Evolutionary conservation across 2,113 vertebrate genomes (phyloP).

Genomic region (Fulica atra): DNA sequence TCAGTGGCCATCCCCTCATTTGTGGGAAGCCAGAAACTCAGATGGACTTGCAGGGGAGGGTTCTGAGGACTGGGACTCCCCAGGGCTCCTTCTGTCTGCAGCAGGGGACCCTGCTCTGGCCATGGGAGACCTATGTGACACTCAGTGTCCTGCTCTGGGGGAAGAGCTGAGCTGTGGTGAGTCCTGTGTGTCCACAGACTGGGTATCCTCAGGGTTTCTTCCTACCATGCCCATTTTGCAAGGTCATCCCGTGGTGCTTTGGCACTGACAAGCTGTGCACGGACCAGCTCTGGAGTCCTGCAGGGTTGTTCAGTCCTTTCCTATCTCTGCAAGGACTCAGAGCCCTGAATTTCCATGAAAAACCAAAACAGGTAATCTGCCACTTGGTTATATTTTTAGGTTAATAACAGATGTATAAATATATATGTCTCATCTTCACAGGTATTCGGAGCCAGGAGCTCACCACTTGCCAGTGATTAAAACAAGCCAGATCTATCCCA

Average conservation of each 20-base stretch:
- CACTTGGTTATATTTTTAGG: slow-evolving; percentile 51
- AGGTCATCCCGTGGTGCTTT: neutral
- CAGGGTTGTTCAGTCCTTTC: neutral
- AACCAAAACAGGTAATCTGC: slow-evolving; percentile 13
- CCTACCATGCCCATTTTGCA: neutral
- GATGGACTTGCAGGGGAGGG: neutral
- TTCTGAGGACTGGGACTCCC: neutral
- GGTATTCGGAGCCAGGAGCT: slow-evolving; percentile 14
- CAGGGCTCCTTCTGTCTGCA: neutral
- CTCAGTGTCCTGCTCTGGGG: neutral
- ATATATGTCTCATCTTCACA: slow-evolving; percentile 6
- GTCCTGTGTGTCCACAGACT: neutral
- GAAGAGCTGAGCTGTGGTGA: neutral
- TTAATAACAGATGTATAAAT: slow-evolving; percentile 58
- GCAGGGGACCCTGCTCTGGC: neutral
- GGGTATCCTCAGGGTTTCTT: neutral
- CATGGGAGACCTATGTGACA: neutral
- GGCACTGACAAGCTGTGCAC: accelerated
- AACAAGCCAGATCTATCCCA: neutral
- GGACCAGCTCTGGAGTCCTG: neutral
- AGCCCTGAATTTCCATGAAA: neutral
- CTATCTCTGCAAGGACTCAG: neutral
- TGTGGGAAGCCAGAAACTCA: neutral
- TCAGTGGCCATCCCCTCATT: neutral
- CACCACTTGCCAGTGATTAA: slow-evolving; percentile 35